Evolutionary conservation across 2,888 invertebrate genomes (phyloP).

Genomic region (Agrypnus murinus): DNA sequence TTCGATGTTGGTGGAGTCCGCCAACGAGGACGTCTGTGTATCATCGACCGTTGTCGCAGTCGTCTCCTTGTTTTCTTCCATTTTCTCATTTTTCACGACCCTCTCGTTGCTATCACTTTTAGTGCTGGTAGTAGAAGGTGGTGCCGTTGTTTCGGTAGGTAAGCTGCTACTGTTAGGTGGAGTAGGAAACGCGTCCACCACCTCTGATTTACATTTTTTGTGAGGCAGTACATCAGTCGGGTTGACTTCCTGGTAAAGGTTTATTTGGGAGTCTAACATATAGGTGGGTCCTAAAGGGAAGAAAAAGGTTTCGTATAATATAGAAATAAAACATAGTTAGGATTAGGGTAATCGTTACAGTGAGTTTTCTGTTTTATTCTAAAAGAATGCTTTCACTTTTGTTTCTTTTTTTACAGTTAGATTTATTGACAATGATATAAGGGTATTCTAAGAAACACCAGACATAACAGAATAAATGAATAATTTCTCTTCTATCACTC

Average conservation of each 20-base stretch:
- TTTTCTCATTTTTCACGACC: conserved; percentile 42
- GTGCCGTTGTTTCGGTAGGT: background rate
- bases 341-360: no score
- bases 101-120: conserved; percentile 33
- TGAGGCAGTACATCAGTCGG: conserved; percentile 32
- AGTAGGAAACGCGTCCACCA: conserved; percentile 22
- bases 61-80: conserved; percentile 34
- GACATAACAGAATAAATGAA: no score
- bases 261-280: conserved; percentile 39
- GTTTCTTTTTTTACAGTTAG: no score
- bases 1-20: conserved; percentile 32
- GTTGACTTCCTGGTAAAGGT: conserved; percentile 41
- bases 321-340: no score
- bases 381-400: no score
- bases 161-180: background rate
- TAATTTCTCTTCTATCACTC: no score
- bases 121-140: background rate
- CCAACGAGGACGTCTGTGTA: conserved; percentile 27
- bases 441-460: no score
- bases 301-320: background rate
- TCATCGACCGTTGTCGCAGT: conserved; percentile 31
- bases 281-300: conserved; percentile 44
- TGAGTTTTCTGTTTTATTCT: no score
- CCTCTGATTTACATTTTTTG: conserved; percentile 47
- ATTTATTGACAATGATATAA: no score